Conservation (phyloP, 2,888 invertebrate genomes). For the Drosophila aldrichi region DNA sequence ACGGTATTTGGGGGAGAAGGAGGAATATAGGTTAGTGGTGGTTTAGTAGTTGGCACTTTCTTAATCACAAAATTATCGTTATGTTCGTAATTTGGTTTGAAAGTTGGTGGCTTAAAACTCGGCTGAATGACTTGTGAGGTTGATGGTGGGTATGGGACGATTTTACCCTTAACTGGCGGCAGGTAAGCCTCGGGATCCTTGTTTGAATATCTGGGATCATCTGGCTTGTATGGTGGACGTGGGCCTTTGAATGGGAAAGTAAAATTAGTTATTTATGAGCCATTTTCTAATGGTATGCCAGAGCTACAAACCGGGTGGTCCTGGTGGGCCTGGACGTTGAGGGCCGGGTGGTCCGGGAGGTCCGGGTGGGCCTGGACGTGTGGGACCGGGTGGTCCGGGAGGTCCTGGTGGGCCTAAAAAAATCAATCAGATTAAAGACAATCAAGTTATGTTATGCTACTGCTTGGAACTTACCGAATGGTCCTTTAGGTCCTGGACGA, state of each 20-base stretch:
- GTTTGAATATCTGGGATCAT: conserved; percentile 80
- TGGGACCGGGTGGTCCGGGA: conserved; percentile 43
- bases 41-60: conserved; percentile 62
- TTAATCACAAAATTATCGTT: conserved; percentile 76
- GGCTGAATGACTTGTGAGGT: conserved; percentile 67
- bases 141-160: conserved; percentile 82
- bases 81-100: conserved; percentile 74
- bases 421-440: background rate
- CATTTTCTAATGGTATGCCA: rapidly evolving
- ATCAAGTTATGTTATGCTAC: background rate
- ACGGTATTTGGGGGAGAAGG: conserved; percentile 77
- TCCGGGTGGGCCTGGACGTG: conserved; percentile 25
- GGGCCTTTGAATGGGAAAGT: conserved; percentile 37
- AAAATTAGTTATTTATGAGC: background rate
- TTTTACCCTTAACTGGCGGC: conserved; percentile 86
- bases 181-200: conserved; percentile 82
- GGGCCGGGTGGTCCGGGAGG: conserved; percentile 62
- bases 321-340: conserved; percentile 44
- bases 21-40: conserved; percentile 82
- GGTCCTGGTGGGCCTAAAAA: conserved; percentile 53
- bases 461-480: conserved; percentile 21
- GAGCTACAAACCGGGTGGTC: conserved; percentile 36
- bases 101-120: conserved; percentile 60
- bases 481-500: conserved; percentile 70
- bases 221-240: conserved; percentile 47